phyloP scores from a whole-genome alignment of 2,888 invertebrate species.

The Chesias legatella region DNA sequence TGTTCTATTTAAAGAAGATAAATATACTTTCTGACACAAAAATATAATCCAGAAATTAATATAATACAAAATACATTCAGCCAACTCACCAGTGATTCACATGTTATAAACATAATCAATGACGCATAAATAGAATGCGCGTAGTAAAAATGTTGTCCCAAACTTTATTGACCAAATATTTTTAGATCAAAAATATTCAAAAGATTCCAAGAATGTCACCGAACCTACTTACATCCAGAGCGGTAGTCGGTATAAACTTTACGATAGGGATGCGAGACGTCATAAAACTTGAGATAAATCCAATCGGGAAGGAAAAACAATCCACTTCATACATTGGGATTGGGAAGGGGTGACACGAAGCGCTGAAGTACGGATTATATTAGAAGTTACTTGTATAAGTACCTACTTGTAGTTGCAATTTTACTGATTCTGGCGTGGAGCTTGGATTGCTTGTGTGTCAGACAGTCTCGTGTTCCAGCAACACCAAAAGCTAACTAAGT shows the following conservation, averaged over 20 bases:
- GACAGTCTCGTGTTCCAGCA: too few relatives aligned
- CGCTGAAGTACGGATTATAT: constrained; percentile 41
- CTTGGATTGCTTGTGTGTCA: background rate
- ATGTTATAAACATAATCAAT: background rate
- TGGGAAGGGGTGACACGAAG: constrained; percentile 36
- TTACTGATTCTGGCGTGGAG: background rate
- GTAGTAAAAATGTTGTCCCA: constrained; percentile 15
- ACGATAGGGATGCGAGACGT: constrained; percentile 74
- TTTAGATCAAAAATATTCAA: constrained; percentile 28
- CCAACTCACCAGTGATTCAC: background rate
- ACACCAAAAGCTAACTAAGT: too few relatives aligned
- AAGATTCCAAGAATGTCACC: constrained; percentile 34
- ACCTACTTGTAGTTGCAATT: background rate
- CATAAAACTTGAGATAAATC: constrained; percentile 76
- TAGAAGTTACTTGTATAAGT: constrained; percentile 30
- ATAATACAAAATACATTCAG: too few relatives aligned
- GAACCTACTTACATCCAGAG: constrained; percentile 34
- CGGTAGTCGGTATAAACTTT: constrained; percentile 73
- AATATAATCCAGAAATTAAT: too few relatives aligned
- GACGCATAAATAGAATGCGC: background rate
- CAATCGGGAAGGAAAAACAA: constrained; percentile 75
- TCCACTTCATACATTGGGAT: constrained; percentile 58
- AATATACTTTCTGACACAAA: too few relatives aligned
- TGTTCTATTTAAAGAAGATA: too few relatives aligned
- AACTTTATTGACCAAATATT: constrained; percentile 20